phyloP scores from a whole-genome alignment of 2,888 invertebrate species.

The Panopea generosa region DNA sequence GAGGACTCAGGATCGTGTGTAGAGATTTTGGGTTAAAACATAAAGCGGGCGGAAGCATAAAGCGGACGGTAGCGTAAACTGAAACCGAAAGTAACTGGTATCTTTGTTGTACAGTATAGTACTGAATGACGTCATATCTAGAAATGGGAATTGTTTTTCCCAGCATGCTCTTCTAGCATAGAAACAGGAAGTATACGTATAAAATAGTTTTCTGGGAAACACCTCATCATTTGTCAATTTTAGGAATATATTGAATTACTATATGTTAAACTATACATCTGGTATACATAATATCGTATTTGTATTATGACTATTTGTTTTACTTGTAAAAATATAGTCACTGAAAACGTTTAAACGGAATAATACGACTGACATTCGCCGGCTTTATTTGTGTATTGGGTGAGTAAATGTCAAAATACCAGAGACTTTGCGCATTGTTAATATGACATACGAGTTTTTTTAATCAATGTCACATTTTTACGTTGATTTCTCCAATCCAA shows the following conservation, averaged over 20 bases:
- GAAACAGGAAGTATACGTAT: constrained; percentile 72
- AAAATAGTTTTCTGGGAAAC: constrained; percentile 57
- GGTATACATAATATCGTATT: not conserved
- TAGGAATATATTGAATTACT: constrained; percentile 29
- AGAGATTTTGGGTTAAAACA: too few relatives aligned
- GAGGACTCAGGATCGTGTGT: too few relatives aligned
- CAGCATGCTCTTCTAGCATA: constrained; percentile 63
- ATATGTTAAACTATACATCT: not conserved
- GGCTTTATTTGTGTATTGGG: constrained; percentile 59
- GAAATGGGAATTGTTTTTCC: constrained; percentile 35
- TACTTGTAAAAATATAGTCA: not conserved
- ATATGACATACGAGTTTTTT: constrained; percentile 13
- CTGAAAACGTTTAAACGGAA: constrained; percentile 1
- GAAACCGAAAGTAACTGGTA: constrained; percentile 3
- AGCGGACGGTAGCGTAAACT: too few relatives aligned
- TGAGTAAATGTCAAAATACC: constrained; percentile 29
- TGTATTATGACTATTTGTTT: not conserved
- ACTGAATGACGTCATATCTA: constrained; percentile 38
- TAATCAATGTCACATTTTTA: too few relatives aligned
- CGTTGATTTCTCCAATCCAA: too few relatives aligned
- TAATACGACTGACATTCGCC: constrained; percentile 46
- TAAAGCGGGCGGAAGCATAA: too few relatives aligned
- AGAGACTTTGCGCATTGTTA: constrained; percentile 7
- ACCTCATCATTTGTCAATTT: constrained; percentile 10
- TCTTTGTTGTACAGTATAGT: too few relatives aligned